Evolutionary conservation across 2,113 vertebrate species (phyloP), one percentile per base, ranked within the genome.

Genomic region (Heterocephalus glaber): DNA sequence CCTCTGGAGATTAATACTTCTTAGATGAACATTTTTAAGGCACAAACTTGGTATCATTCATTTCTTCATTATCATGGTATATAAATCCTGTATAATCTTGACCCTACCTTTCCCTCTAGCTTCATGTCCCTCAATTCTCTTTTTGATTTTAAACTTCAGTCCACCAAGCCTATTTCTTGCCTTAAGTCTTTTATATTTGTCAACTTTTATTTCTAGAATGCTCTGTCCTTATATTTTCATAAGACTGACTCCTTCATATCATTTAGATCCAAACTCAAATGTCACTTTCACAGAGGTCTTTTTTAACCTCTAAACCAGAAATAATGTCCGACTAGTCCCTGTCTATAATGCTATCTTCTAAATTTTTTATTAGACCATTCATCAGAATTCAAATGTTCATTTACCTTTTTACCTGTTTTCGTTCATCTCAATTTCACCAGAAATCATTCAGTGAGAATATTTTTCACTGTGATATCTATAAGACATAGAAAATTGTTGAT

Each of bases 11-110:
- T 33, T 26, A 30, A 81, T 72, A 60, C 16, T 28, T 96, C 20
- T 96, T 92, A 84, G 19, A 74, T 4, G 28, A 89, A 11, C 63
- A 90, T 95, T 97, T 20, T 87, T 94, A 84, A 93, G 49, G 70
- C 24, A 68, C 68, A 87, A 77, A 1, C 4, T 89, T 84, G 11
- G n/a, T 88, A 94, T 95, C 38, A 49, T 28, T 72, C 65, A 35
- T 52, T 90, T 16, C 35, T 97, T 86, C 41, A 13, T 86, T 86
- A 60, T 10, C 2, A 13, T 90, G 24, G 6, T 30, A 41, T 72
- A 33, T 7, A 96, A 96, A 86, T 54, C 24, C 30, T 10, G 44
- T 5, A 41, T 52, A 68, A 54, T 90, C 26, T 85, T 81, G 58
- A 54, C 35, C 3, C 3, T 72, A 24, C 72, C 33, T 70, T 95